These are phyloP conservation scores for Bursaphelenchus mucronatus DNA, from an alignment of 1,140 invertebrate species.

Conservation along the genomic window DNA sequence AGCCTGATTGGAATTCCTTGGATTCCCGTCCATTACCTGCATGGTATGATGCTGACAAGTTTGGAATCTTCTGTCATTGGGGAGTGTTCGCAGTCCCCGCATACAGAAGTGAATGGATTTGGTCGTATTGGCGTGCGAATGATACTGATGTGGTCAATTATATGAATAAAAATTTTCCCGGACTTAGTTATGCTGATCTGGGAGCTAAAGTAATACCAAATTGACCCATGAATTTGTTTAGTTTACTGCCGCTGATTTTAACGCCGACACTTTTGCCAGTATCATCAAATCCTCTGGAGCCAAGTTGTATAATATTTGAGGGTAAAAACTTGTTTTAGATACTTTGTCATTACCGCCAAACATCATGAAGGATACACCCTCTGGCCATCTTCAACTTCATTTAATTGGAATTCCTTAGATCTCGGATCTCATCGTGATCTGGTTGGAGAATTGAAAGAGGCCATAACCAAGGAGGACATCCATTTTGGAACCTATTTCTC, in stretches of 20 bases:
- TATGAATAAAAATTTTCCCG: constrained; percentile 72
- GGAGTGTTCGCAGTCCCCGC: constrained; percentile 84
- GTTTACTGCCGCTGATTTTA: constrained; percentile 46
- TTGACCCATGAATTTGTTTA: background rate
- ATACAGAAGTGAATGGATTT: constrained; percentile 59
- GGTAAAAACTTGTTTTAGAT: constrained; percentile 64
- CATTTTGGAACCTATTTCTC: constrained; percentile 63
- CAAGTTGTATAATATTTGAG: constrained; percentile 26
- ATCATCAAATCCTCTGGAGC: constrained; percentile 47
- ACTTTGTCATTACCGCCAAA: constrained; percentile 83
- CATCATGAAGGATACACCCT: constrained; percentile 86
- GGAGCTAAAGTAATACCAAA: too few relatives aligned
- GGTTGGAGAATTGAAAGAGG: constrained; percentile 65
- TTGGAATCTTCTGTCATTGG: constrained; percentile 90
- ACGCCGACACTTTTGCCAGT: constrained; percentile 38
- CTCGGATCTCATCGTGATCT: constrained; percentile 77
- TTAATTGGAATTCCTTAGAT: constrained; percentile 82
- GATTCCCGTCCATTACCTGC: constrained; percentile 75
- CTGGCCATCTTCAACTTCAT: constrained; percentile 79
- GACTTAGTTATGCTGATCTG: too few relatives aligned
- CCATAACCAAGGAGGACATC: constrained; percentile 59
- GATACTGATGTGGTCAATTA: constrained; percentile 49
- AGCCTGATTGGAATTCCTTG: constrained; percentile 73
- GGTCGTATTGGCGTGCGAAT: constrained; percentile 30
- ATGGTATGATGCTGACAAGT: constrained; percentile 83